Evolutionary conservation across 2,113 vertebrate genomes (phyloP).

Genomic region (Alexandromys fortis): DNA sequence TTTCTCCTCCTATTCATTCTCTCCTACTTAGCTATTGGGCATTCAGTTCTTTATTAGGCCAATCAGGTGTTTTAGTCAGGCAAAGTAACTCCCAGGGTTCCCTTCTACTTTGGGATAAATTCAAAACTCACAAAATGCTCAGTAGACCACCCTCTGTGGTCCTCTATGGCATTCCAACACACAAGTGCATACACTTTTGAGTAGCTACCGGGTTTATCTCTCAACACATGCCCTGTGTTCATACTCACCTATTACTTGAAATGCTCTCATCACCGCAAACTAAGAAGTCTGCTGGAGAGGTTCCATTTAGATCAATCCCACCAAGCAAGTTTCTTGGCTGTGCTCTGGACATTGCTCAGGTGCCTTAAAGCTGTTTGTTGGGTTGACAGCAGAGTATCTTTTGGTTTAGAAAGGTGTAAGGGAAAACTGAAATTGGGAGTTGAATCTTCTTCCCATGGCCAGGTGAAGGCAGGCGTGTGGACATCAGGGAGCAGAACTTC

Average conservation of each 20-base stretch:
- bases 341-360: not conserved
- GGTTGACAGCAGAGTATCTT: not conserved
- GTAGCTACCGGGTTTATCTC: not conserved
- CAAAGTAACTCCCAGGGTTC: not conserved
- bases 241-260: not conserved
- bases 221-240: not conserved
- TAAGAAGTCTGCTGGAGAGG: not conserved
- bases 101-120: not conserved
- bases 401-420: not conserved
- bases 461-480: not conserved
- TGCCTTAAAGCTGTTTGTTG: not conserved
- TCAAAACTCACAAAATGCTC: not conserved
- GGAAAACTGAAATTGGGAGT: not conserved
- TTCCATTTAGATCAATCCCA: not conserved
- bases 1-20: too few relatives aligned
- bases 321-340: not conserved
- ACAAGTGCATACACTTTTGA: fast-evolving
- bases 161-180: fast-evolving
- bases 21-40: too few relatives aligned
- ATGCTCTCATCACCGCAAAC: not conserved
- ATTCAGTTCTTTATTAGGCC: too few relatives aligned
- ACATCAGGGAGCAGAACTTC: not conserved
- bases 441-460: not conserved
- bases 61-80: too few relatives aligned
- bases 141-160: not conserved